Evolutionary conservation across 2,888 invertebrate genomes (phyloP).

Genomic region (Synanthedon tipuliformis): DNA sequence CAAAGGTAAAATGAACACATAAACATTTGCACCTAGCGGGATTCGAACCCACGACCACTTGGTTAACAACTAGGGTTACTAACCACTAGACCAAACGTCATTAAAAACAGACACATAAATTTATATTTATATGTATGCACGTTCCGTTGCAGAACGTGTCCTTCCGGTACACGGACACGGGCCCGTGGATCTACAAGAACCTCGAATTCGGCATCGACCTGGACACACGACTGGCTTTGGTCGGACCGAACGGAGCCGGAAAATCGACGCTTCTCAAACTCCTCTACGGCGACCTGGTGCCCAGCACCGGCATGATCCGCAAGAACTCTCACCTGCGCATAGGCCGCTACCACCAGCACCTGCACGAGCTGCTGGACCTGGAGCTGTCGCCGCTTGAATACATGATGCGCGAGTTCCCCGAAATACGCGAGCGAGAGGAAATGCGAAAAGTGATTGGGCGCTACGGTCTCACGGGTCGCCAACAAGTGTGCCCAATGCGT

Average conservation of each 20-base stretch:
- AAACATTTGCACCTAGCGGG: no score
- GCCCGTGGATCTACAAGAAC: slow-evolving; percentile 95
- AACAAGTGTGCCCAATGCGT: slow-evolving; percentile 94
- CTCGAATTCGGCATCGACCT: slow-evolving; percentile 99
- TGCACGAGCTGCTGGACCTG: slow-evolving; percentile 95
- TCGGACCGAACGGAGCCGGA: slow-evolving; percentile 98
- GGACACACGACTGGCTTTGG: slow-evolving; percentile 94
- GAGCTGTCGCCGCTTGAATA: slow-evolving; percentile 96
- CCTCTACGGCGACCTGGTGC: slow-evolving; percentile 93
- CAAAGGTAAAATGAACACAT: no score
- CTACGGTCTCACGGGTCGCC: slow-evolving; percentile 96
- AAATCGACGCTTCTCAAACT: slow-evolving; percentile 97
- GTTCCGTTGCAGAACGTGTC: slow-evolving; percentile 81
- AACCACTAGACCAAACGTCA: no score
- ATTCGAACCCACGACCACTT: no score
- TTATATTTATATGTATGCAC: no score
- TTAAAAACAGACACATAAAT: no score
- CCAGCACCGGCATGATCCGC: slow-evolving; percentile 95
- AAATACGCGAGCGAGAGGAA: slow-evolving; percentile 97
- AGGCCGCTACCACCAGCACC: slow-evolving; percentile 98
- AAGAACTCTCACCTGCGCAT: slow-evolving; percentile 98
- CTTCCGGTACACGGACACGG: slow-evolving; percentile 89
- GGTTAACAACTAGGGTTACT: no score
- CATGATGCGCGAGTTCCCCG: slow-evolving; percentile 97
- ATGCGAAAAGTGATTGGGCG: slow-evolving; percentile 99